Evolutionary conservation across 2,888 invertebrate species (phyloP), one percentile per base, ranked within the genome.

Genomic region (Ryuthela nishihirai): DNA sequence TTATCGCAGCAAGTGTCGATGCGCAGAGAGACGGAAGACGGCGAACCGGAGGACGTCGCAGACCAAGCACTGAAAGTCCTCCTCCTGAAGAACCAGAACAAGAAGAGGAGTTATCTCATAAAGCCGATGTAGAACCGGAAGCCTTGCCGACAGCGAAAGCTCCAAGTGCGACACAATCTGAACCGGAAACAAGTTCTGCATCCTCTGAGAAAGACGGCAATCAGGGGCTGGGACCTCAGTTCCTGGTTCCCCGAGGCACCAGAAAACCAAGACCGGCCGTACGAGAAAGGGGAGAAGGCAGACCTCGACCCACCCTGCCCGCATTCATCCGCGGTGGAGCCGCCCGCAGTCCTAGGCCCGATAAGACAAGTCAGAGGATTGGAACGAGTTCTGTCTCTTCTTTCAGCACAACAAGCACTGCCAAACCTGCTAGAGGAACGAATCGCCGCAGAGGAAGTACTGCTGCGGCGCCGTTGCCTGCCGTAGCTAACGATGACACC

Each of bases 211-310:
- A 49, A 35, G 55, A 49, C 24, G 17, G 10, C 35, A 48, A 25
- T n/a, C 23, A 42, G 10, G 39, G 40, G 18, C 7, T 9, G 7
- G 55, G 55, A 9, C 55, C 55, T 17, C 55, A 46, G 2, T 56
- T 45, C 15, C 45, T 56, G 29, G 35, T 50, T 17, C 55, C 55
- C 21, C 42, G 55, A 41, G 55, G 49, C 24, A 56, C 49, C 3
- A 44, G 55, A 15, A 56, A 56, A 35, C 55, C 55, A 2, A 43
- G 55, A 21, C 55, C 55, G 6, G 40, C 43, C 45, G 38, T 48
- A 6, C 29, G 54, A 6, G 35, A 24, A 6, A 44, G n/a, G 24
- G 49, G 48, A 21, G 44, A 49, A 45, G 3, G 23, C 10, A 39
- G 40, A 10, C 49, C 55, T 26, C 38, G 40, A 21, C 55, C 55